A percentile compares a stretch with the other conserved stretches of the same genome.
Evolutionary conservation across 2,797 vertebrate genomes (phyloP).

Genomic region (Hoplostethus atlanticus): DNA sequence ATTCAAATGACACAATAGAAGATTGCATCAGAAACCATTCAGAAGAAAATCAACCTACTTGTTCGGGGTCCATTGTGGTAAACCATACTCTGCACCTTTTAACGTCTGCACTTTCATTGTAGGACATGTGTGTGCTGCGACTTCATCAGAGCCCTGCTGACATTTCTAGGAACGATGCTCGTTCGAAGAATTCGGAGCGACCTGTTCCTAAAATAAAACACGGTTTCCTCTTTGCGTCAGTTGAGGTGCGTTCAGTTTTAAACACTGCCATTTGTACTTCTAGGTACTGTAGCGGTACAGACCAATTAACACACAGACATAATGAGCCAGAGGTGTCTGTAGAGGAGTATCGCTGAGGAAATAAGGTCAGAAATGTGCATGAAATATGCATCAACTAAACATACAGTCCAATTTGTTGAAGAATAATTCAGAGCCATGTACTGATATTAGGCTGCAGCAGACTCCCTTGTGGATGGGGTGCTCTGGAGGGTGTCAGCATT

Average conservation of each 20-base stretch:
- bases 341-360: conserved; percentile 33
- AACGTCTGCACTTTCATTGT: conserved; percentile 51
- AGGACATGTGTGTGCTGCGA: conserved; percentile 33
- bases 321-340: conserved; percentile 27
- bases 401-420: conserved; percentile 56
- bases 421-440: conserved; percentile 52
- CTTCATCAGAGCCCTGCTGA: conserved; percentile 25
- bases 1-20: conserved; percentile 61
- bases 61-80: conserved; percentile 46
- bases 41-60: conserved; percentile 27
- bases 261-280: not conserved
- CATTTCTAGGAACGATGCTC: conserved; percentile 71
- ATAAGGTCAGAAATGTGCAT: conserved; percentile 27
- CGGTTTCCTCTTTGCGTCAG: conserved; percentile 57
- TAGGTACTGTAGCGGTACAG: not conserved
- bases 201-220: conserved; percentile 59
- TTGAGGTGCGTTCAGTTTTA: not conserved
- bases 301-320: conserved; percentile 3
- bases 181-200: conserved; percentile 59
- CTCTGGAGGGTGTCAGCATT: conserved; percentile 62
- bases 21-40: conserved; percentile 53
- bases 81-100: conserved; percentile 49
- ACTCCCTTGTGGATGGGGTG: conserved; percentile 37
- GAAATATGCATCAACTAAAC: conserved; percentile 58
- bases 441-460: conserved; percentile 26